Percentiles rank a stretch among this genome's conserved stretches.
phyloP scores from a whole-genome alignment of 2,888 invertebrate genomes.

The Eupeodes luniger region DNA sequence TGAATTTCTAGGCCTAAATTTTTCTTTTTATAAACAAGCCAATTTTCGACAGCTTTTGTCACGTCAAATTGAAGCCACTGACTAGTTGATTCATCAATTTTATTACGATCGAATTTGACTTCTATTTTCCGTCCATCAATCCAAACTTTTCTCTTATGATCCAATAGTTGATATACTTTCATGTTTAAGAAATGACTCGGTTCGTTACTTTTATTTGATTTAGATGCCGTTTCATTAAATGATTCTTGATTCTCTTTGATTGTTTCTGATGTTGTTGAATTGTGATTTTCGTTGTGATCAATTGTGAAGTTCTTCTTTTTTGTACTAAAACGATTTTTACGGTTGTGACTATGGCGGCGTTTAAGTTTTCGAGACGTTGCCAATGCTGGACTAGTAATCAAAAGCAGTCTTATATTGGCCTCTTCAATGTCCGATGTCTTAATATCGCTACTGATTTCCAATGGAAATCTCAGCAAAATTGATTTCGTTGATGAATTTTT shows the following conservation, averaged over 20 bases:
- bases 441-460: constrained; percentile 76
- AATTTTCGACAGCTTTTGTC: constrained; percentile 84
- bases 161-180: constrained; percentile 81
- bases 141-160: constrained; percentile 79
- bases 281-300: background rate
- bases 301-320: constrained; percentile 14
- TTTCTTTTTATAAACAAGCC: constrained; percentile 83
- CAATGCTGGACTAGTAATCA: constrained; percentile 80
- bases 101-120: constrained; percentile 79
- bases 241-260: constrained; percentile 3
- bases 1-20: constrained; percentile 86
- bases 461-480: constrained; percentile 78
- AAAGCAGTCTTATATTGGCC: constrained; percentile 81
- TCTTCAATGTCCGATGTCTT: constrained; percentile 80
- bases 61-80: constrained; percentile 88
- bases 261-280: constrained; percentile 14
- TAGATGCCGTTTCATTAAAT: background rate
- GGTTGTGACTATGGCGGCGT: constrained; percentile 49
- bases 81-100: constrained; percentile 80
- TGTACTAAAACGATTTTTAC: constrained; percentile 13
- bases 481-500: constrained; percentile 67
- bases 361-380: constrained; percentile 61
- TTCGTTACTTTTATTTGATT: background rate
- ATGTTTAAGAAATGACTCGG: constrained; percentile 78
- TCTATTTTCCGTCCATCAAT: constrained; percentile 82